These are phyloP conservation scores for Lottia gigantea DNA, from an alignment of 2,888 invertebrate genomes.

Conservation along the genomic window DNA sequence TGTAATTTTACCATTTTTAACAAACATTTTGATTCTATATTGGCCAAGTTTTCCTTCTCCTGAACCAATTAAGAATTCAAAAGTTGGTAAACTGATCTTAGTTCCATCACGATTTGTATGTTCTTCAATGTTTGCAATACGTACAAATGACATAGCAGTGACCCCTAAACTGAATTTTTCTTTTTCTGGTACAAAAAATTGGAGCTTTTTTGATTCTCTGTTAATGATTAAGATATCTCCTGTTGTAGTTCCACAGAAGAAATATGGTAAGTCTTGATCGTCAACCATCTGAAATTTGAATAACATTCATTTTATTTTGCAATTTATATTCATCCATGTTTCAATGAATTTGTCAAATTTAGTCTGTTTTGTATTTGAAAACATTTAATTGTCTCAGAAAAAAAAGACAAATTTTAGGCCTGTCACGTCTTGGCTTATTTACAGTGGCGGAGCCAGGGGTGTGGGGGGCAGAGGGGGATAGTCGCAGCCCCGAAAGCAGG, in stretches of 20 bases:
- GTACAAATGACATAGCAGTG: slow-evolving; percentile 63
- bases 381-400: too few relatives aligned
- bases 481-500: too few relatives aligned
- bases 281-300: slow-evolving; percentile 59
- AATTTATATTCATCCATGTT: too few relatives aligned
- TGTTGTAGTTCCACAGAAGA: slow-evolving; percentile 87
- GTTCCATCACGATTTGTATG: slow-evolving; percentile 18
- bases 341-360: too few relatives aligned
- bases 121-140: slow-evolving; percentile 19
- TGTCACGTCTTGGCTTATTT: too few relatives aligned
- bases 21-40: slow-evolving; percentile 28
- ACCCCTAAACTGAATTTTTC: slow-evolving; percentile 64
- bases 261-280: slow-evolving; percentile 78
- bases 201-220: slow-evolving; percentile 58
- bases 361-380: too few relatives aligned
- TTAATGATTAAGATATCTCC: slow-evolving; percentile 76
- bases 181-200: slow-evolving; percentile 60
- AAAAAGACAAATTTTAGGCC: too few relatives aligned
- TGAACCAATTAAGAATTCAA: slow-evolving; percentile 77
- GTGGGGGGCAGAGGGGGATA: too few relatives aligned
- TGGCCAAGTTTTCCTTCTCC: slow-evolving; percentile 81
- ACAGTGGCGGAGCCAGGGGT: too few relatives aligned
- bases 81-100: slow-evolving; percentile 34
- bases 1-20: slow-evolving; percentile 28
- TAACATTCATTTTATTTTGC: not conserved